Base-by-base conservation (phyloP, 2,888 invertebrate species). In the Microctonus aethiopoides region DNA sequence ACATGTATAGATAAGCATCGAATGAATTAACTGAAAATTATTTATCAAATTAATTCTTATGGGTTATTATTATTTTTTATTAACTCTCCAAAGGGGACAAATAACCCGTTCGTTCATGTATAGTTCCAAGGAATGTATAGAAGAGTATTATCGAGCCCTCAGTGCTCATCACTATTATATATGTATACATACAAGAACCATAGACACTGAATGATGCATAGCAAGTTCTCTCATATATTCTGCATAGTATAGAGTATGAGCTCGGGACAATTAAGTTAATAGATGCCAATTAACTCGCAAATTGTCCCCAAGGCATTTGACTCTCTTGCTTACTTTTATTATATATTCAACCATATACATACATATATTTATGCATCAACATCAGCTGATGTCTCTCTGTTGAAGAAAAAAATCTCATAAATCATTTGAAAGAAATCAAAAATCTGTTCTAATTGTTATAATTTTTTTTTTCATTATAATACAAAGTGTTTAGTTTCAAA, bases 241-340 rank as follows among this genome's bases (percentile, higher is more conserved):
- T 51, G 68, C 63, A 72, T 68, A 74, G 46, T n/a, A n/a, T 16
- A 46, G 16, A 72, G 73, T 71, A 75, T 74, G 74, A 72, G 74
- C 75, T 70, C 75, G 70, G 73, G 74, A 77, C 83, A 81, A 82
- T 85, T 83, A 80, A 82, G 81, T 81, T 81, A 85, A 85, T 85
- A 82, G 83, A 82, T 81, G 79, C 76, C 83, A 84, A 84, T 85
- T 85, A 81, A 79, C 77, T 76, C 61, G 77, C 80, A 80, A 84
- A 84, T 83, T 82, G 81, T 74, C 71, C 74, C 65, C 32, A 54
- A 54, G 34, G 36, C 34, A 36, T 46, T 46, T 16, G 46, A 46
- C 46, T n/a, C 46, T 16, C n/a, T 52, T 34, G 36, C 34, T 52
- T 24, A 20, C 24, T 51, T 64, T 51, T n/a, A 64, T 61, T 62